Evolutionary conservation across 2,888 invertebrate species (phyloP).

Genomic region (Drosophila peninsularis): DNA sequence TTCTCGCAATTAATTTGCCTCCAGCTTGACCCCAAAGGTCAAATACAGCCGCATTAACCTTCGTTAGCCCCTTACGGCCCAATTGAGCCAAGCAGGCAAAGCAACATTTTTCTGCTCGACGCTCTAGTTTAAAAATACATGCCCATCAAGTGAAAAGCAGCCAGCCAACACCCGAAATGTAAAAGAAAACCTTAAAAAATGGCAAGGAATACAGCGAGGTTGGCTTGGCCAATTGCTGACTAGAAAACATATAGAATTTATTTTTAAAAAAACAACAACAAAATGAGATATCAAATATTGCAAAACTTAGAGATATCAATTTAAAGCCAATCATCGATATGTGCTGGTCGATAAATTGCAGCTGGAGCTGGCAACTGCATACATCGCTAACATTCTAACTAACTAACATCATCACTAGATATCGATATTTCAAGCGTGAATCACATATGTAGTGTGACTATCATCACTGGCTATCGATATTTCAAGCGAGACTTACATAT

Average conservation of each 20-base stretch:
- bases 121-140: constrained; percentile 43
- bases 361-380: neutral
- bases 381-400: neutral
- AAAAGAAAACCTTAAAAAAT: neutral
- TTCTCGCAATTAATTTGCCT: constrained; percentile 76
- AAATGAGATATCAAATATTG: neutral
- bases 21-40: constrained; percentile 79
- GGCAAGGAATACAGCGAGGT: constrained; percentile 19
- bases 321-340: neutral
- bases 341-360: neutral
- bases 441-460: no score
- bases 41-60: constrained; percentile 83
- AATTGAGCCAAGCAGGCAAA: constrained; percentile 56
- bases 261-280: no score
- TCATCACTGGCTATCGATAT: no score
- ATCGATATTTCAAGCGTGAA: no score
- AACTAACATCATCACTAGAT: neutral
- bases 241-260: neutral
- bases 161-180: constrained; percentile 19
- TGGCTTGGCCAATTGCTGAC: constrained; percentile 5
- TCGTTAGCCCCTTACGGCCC: constrained; percentile 79
- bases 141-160: constrained; percentile 13
- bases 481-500: no score
- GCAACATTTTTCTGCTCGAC: constrained; percentile 21
- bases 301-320: no score